Evolutionary conservation across 2,888 invertebrate genomes (phyloP).

Genomic region (Drosophila meridiana): DNA sequence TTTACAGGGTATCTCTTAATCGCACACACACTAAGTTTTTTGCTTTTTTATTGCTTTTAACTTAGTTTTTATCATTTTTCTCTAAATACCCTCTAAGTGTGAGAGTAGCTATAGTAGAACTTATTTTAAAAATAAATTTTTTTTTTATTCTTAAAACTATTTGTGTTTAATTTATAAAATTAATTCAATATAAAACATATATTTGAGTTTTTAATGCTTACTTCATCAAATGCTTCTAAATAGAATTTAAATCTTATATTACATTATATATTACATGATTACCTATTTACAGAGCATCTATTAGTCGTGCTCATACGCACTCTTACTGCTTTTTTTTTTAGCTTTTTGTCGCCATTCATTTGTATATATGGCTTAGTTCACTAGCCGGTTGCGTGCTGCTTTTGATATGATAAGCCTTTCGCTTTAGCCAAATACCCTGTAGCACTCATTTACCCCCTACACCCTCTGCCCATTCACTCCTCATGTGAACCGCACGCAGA

Average conservation of each 20-base stretch:
- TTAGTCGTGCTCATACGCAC: background rate
- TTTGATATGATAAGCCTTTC: conserved; percentile 72
- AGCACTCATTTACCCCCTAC: background rate
- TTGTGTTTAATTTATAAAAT: no score
- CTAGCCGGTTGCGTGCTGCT: conserved; percentile 60
- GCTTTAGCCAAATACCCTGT: conserved; percentile 7
- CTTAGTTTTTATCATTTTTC: background rate
- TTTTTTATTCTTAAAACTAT: no score
- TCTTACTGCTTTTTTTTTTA: conserved; percentile 19
- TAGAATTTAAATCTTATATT: no score
- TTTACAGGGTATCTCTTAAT: background rate
- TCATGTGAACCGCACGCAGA: conserved; percentile 7
- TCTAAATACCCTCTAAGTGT: background rate
- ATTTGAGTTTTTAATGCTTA: background rate
- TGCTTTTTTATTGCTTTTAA: background rate
- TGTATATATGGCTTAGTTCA: conserved; percentile 56
- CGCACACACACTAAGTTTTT: no score
- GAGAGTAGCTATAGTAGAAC: background rate
- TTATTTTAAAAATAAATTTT: no score
- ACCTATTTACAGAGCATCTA: conserved; percentile 15
- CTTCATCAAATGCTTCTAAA: background rate
- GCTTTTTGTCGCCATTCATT: conserved; percentile 58
- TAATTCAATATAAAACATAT: no score
- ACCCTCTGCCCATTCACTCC: background rate
- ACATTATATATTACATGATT: background rate